phyloP scores from a whole-genome alignment of 2,113 vertebrate species.

The Terrapene triunguis region DNA sequence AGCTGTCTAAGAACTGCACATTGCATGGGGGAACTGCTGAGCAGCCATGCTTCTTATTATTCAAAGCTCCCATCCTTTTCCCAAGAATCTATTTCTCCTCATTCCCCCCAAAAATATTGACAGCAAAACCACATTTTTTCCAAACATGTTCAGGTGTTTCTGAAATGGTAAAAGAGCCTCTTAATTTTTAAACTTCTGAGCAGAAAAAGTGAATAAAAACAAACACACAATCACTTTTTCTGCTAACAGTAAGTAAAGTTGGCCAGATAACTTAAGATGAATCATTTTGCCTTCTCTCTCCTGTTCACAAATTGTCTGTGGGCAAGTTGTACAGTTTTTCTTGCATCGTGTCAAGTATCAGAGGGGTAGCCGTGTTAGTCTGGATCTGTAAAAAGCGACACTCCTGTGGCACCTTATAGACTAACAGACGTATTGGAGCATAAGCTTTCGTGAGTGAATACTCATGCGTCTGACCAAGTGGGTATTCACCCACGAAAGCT shows the following conservation, averaged over 20 bases:
- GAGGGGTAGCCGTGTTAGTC: too few relatives aligned
- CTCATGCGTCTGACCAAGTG: too few relatives aligned
- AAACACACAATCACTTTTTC: not conserved
- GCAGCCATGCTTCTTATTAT: not conserved
- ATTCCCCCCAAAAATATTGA: fast-evolving
- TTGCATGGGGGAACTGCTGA: not conserved
- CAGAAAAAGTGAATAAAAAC: not conserved
- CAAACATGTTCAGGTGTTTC: not conserved
- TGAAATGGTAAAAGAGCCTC: not conserved
- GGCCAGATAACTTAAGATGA: not conserved
- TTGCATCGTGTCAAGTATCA: too few relatives aligned
- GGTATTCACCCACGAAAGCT: too few relatives aligned
- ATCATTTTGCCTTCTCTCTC: not conserved
- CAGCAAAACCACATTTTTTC: not conserved
- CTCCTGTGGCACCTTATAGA: too few relatives aligned
- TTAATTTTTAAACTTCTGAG: not conserved
- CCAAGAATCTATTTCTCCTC: not conserved
- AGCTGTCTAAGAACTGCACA: not conserved
- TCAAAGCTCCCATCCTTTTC: not conserved
- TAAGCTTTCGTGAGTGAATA: too few relatives aligned
- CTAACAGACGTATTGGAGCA: too few relatives aligned
- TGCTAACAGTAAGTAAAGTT: not conserved
- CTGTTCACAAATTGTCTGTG: not conserved
- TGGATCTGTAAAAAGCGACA: too few relatives aligned
- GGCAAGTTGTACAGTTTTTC: not conserved